Evolutionary conservation across 2,797 vertebrate genomes (phyloP).

Genomic region (Chloroceryle amazona): DNA sequence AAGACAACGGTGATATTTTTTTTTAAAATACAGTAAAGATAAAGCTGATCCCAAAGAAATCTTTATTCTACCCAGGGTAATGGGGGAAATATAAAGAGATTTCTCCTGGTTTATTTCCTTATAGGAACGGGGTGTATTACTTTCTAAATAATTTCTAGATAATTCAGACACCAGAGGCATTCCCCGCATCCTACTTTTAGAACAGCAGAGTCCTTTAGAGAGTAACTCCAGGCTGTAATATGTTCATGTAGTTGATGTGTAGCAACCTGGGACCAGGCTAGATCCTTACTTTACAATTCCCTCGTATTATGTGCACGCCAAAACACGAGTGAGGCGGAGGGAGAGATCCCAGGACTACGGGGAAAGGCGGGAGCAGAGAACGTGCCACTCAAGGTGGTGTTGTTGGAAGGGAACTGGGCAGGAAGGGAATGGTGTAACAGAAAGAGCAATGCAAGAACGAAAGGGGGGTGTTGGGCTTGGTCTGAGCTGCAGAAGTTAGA

Average conservation of each 20-base stretch:
- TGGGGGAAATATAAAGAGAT: neutral
- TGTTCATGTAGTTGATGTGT: neutral
- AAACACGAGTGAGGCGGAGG: fast-evolving
- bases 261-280: neutral
- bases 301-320: neutral
- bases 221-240: neutral
- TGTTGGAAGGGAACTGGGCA: neutral
- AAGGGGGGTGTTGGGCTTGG: neutral
- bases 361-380: neutral
- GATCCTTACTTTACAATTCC: neutral
- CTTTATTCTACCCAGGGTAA: neutral
- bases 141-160: neutral
- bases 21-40: neutral
- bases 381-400: fast-evolving
- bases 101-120: neutral
- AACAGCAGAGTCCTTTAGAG: neutral
- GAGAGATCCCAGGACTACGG: fast-evolving
- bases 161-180: neutral
- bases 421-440: neutral
- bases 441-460: fast-evolving
- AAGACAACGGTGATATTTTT: neutral
- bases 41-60: neutral
- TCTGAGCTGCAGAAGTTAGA: neutral
- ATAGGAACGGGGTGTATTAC: neutral
- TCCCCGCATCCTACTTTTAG: neutral